Evolutionary conservation across 1,140 invertebrate genomes (phyloP), one percentile per base, ranked within the genome.

Genomic region (Contarinia nasturtii): DNA sequence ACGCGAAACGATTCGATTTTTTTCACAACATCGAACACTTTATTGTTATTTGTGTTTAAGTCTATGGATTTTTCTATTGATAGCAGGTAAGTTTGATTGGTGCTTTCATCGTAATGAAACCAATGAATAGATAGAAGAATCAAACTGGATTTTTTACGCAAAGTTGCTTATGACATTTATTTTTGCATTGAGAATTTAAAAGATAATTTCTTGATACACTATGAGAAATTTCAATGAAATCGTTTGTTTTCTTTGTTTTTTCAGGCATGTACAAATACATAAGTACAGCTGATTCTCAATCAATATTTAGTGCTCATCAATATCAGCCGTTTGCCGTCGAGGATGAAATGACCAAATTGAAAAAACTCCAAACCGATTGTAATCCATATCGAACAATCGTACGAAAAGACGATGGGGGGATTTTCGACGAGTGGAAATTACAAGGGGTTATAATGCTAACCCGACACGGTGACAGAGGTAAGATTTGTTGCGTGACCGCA

Each of bases 401-500:
- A 10, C 60, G 69, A 45, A 74, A 77, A 51, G 72, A 75, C 49
- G 82, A 85, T 77, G 81, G 81, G 74, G 67, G 62, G 41, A 59
- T 63, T 48, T 53, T 63, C 47, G 62, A 64, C 51, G 60, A 76
- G 52, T 80, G 80, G 69, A 67, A 77, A 33, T 57, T 94, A 14
- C 79, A 81, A 62, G 82, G 85, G 10, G 72, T 90, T 7, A 62
- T 90, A 33, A 68, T 90, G 27, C 64, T 92, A 8, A 78, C 88
- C 5, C 67, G 90, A 22, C 89, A 94, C 64, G 90, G 90, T 2
- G 88, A 92, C 61, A 68, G 89, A 40, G 85, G n/a, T n/a, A n/a
- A n/a, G n/a, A n/a, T n/a, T n/a, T n/a, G n/a, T n/a, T n/a, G n/a
- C n/a, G n/a, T n/a, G n/a, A n/a, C n/a, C n/a, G n/a, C n/a, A n/a